Conservation (phyloP, 2,888 invertebrate genomes). For the Helleia helle region DNA sequence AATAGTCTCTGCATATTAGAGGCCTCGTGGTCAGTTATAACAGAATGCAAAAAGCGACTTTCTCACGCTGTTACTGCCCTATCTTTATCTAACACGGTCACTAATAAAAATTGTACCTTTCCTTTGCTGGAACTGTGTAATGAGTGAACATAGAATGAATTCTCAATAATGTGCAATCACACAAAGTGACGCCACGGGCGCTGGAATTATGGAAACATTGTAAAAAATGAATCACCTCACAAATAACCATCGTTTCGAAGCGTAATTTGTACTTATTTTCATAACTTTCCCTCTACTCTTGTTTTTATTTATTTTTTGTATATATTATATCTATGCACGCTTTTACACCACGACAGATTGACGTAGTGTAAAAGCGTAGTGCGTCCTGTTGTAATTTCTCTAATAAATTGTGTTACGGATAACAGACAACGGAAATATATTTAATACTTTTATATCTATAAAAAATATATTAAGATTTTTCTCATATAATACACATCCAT, state of each 20-base stretch:
- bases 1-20: too few relatives aligned
- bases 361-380: too few relatives aligned
- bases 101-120: conserved; percentile 34
- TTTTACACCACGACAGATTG: too few relatives aligned
- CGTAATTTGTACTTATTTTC: conserved; percentile 20
- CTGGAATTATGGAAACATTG: conserved; percentile 32
- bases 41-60: conserved; percentile 26
- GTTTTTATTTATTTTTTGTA: conserved; percentile 8
- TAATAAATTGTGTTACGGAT: too few relatives aligned
- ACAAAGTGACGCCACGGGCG: conserved; percentile 25
- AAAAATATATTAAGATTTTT: too few relatives aligned
- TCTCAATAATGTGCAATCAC: conserved; percentile 13
- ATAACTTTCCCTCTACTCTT: conserved; percentile 14
- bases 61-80: conserved; percentile 19
- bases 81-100: conserved; percentile 21
- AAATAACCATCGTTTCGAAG: conserved; percentile 14
- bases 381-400: too few relatives aligned
- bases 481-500: too few relatives aligned
- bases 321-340: too few relatives aligned
- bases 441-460: too few relatives aligned
- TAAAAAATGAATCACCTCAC: conserved; percentile 27
- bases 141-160: conserved; percentile 26
- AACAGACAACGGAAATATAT: too few relatives aligned
- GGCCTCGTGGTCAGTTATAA: conserved; percentile 25
- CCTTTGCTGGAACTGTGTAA: conserved; percentile 31